phyloP scores from a whole-genome alignment of 2,797 vertebrate genomes.

The Merluccius polli region DNA sequence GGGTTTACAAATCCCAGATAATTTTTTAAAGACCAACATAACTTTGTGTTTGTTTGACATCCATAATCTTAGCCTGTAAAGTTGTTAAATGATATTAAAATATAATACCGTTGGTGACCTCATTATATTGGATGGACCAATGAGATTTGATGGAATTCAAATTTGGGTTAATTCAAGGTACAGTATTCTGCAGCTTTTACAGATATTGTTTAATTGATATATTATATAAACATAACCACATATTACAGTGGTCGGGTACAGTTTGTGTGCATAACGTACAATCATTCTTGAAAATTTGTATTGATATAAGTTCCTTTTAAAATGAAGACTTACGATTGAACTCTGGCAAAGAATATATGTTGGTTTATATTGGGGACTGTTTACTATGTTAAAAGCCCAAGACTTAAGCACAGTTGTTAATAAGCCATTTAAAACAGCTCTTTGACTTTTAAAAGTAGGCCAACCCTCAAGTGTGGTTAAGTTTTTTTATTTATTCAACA shows the following conservation, averaged over 20 bases:
- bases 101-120: constrained; percentile 1
- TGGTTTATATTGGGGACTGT: neutral
- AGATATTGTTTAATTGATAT: neutral
- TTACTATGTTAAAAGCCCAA: neutral
- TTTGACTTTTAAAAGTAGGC: neutral
- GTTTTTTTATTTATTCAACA: neutral
- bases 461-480: neutral
- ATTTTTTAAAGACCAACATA: neutral
- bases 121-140: neutral
- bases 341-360: neutral
- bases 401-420: neutral
- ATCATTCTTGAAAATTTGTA: neutral
- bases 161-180: neutral
- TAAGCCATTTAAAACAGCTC: neutral
- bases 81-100: neutral
- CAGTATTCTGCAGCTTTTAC: neutral
- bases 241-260: neutral
- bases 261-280: neutral
- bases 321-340: neutral
- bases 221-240: neutral
- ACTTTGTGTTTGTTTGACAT: neutral
- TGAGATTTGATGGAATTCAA: neutral
- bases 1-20: neutral
- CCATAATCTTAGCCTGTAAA: neutral
- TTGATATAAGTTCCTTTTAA: neutral